Percentiles rank a stretch among this genome's conserved stretches.
These are phyloP conservation scores for Bombus pascuorum DNA, from an alignment of 1,140 invertebrate genomes.

Conservation along the genomic window DNA sequence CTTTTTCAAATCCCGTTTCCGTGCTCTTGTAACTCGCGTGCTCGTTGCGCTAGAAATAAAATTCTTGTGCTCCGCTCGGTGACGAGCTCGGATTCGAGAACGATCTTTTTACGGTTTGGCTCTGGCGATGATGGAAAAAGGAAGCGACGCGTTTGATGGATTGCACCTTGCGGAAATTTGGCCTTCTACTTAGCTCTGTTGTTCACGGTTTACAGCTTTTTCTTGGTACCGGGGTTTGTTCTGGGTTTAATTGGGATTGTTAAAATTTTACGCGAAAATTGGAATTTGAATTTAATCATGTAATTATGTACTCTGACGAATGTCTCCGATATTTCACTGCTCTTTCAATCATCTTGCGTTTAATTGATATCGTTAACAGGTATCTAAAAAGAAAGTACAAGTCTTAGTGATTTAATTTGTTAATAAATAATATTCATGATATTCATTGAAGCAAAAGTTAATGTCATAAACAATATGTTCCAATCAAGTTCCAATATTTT, in stretches of 20 bases:
- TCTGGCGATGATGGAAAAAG: neutral
- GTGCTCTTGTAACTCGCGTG: neutral
- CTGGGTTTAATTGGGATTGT: neutral
- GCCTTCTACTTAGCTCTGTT: neutral
- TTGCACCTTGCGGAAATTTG: neutral
- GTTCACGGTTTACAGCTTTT: neutral
- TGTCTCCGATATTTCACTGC: neutral
- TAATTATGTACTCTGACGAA: neutral
- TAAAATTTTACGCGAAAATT: neutral
- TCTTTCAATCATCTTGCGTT: neutral
- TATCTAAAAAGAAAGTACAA: neutral
- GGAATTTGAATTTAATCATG: neutral
- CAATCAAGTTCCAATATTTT: neutral
- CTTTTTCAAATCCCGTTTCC: neutral
- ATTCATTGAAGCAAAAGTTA: too few relatives aligned
- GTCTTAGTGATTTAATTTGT: neutral
- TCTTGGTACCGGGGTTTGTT: neutral
- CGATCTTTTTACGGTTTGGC: neutral
- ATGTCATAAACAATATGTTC: too few relatives aligned
- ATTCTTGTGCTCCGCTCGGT: constrained; percentile 1
- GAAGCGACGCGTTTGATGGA: neutral
- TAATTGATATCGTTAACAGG: neutral
- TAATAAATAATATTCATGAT: neutral
- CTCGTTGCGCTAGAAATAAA: constrained; percentile 30
- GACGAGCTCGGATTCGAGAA: constrained; percentile 2